A percentile compares a stretch with the other conserved stretches of the same genome.
Evolutionary conservation across 2,797 vertebrate genomes (phyloP).

Genomic region (Threskiornis aethiopicus): DNA sequence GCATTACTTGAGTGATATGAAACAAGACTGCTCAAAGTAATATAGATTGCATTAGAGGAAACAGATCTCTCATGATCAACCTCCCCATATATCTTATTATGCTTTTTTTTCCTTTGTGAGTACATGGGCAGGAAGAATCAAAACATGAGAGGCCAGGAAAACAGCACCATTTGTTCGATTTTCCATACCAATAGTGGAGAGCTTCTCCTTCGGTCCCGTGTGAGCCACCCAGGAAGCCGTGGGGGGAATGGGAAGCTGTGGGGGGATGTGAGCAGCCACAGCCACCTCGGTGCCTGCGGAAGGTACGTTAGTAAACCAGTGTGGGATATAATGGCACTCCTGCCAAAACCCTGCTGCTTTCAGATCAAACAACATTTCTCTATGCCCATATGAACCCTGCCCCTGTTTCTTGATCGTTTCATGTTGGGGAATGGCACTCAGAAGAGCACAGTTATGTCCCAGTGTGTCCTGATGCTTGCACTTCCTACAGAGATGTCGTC

Average conservation of each 20-base stretch:
- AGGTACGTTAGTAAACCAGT: no score
- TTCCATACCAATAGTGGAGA: background rate
- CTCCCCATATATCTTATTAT: background rate
- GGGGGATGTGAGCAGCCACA: background rate
- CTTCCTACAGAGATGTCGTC: rapidly evolving
- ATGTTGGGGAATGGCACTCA: rapidly evolving
- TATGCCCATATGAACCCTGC: background rate
- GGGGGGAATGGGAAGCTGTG: rapidly evolving
- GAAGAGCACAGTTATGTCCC: background rate
- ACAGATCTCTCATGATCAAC: background rate
- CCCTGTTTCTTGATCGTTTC: background rate
- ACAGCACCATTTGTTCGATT: background rate
- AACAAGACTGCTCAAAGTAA: background rate
- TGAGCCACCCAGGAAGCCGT: rapidly evolving
- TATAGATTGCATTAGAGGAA: background rate
- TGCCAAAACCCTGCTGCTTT: background rate
- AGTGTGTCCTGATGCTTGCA: rapidly evolving
- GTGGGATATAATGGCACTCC: background rate
- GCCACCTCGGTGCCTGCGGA: rapidly evolving
- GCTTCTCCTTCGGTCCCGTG: rapidly evolving
- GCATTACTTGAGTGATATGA: background rate
- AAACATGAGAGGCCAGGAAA: background rate
- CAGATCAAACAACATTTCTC: background rate
- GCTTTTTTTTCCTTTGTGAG: background rate
- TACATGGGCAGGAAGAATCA: background rate